phyloP scores from a whole-genome alignment of 2,888 invertebrate species.

The Rhamnusium bicolor region DNA sequence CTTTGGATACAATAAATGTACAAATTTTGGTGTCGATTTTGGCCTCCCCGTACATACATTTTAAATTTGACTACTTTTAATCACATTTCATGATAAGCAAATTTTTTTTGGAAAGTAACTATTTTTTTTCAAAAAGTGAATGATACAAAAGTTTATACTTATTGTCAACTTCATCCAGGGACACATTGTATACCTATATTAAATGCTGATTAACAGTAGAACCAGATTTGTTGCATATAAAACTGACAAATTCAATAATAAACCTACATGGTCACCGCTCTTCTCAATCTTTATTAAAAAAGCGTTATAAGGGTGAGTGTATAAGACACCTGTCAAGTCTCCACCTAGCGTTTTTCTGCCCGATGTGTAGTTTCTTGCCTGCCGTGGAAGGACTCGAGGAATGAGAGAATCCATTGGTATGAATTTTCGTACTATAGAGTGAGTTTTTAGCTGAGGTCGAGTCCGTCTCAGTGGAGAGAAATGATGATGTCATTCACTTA shows the following conservation, averaged over 20 bases:
- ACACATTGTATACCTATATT: too few species aligned
- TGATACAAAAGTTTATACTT: too few species aligned
- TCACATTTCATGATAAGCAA: too few species aligned
- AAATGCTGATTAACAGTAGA: neutral
- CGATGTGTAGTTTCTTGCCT: neutral
- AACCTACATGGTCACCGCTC: neutral
- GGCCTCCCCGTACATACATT: too few species aligned
- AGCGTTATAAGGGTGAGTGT: conserved; percentile 2
- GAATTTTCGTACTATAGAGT: neutral
- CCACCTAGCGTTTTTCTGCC: neutral
- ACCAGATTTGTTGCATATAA: neutral
- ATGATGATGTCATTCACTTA: too few species aligned
- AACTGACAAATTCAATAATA: neutral
- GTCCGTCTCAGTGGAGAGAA: too few species aligned
- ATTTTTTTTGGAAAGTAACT: too few species aligned
- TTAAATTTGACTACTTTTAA: too few species aligned
- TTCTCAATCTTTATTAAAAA: neutral
- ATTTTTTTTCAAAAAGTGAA: too few species aligned
- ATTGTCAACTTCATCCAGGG: too few species aligned
- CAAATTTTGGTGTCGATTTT: too few species aligned
- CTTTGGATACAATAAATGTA: too few species aligned
- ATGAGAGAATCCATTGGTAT: neutral
- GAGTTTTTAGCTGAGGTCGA: neutral
- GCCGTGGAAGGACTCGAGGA: neutral
- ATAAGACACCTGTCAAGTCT: conserved; percentile 10